Conservation (phyloP, 2,888 invertebrate species). For the Cephus rjabovi region DNA sequence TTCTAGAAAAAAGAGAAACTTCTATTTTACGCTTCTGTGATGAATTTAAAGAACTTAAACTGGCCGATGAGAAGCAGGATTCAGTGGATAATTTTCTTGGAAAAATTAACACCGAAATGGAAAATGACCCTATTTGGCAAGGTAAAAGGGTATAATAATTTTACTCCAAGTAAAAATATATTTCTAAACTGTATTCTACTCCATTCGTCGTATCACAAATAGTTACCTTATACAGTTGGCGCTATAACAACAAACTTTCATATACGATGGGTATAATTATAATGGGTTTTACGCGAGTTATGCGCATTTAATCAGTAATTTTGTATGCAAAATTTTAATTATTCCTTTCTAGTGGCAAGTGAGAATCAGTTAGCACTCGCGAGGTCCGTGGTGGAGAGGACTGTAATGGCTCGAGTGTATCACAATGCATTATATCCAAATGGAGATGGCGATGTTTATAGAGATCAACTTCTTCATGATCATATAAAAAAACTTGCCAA, state of each 20-base stretch:
- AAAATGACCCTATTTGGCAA: constrained; percentile 79
- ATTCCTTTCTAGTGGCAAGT: constrained; percentile 72
- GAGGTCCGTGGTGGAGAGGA: constrained; percentile 86
- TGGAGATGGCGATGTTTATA: constrained; percentile 92
- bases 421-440: constrained; percentile 95
- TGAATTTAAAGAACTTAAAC: constrained; percentile 82
- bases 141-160: constrained; percentile 62
- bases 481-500: constrained; percentile 87
- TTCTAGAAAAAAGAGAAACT: constrained; percentile 82
- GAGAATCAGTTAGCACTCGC: constrained; percentile 80
- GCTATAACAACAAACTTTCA: no score
- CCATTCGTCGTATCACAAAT: not conserved
- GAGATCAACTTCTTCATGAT: constrained; percentile 90
- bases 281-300: not conserved
- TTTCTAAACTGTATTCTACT: not conserved
- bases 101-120: constrained; percentile 77
- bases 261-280: not conserved
- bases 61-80: constrained; percentile 93
- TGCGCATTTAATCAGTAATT: not conserved
- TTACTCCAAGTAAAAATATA: not conserved
- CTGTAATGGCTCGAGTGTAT: constrained; percentile 92
- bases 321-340: not conserved
- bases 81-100: constrained; percentile 85
- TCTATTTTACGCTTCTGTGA: constrained; percentile 80
- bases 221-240: no score